Base-by-base conservation (phyloP, 2,113 vertebrate species). In the Nothocercus julius region DNA sequence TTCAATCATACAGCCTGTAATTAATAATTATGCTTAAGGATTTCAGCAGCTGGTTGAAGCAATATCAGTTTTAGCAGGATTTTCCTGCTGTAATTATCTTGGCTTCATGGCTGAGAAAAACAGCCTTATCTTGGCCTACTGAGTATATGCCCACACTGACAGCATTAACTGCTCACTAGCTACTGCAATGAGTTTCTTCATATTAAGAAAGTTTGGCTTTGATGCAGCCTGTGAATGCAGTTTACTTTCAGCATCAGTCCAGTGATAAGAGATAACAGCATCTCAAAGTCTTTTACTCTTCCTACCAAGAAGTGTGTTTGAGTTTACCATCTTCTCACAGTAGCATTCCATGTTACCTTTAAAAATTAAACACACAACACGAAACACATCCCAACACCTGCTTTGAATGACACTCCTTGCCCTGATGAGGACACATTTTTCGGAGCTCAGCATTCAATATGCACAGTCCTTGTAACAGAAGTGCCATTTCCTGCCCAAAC, bases 41-140 rank as follows among this genome's bases (percentile, higher is more conserved):
- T 51, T 92, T 94, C 82, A 89, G 70, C 81, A 92, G 77, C 85
- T 47, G 76, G 38, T 66, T 96, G 82, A 90, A 91, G 92, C 95
- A 97, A 95, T 76, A 94, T 74, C 76, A 92, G 36, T 95, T 87
- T 82, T 16, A 94, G 86, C 95, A 91, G 77, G 94, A 92, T 89
- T 91, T 95, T 95, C 96, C 84, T 92, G 95, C 87, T 95, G 32
- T 59, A 85, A 82, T 89, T 94, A 92, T 80, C 95, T 82, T 89
- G 82, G 74, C 40, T 82, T 73, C 58, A 2, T 47, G 79, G 70
- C 91, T 87, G 79, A 94, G 83, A 87, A 92, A 86, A 92, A 53
- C 66, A 82, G 54, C 28, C 72, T 77, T 73, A 79, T 56, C 78
- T 85, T 49, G 62, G 82, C 66, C 78, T 72, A 74, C 64, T 56